A percentile compares a stretch with the other conserved stretches of the same genome.
These are phyloP conservation scores for Harpalus rufipes DNA, from an alignment of 2,888 invertebrate species.

Conservation along the genomic window DNA sequence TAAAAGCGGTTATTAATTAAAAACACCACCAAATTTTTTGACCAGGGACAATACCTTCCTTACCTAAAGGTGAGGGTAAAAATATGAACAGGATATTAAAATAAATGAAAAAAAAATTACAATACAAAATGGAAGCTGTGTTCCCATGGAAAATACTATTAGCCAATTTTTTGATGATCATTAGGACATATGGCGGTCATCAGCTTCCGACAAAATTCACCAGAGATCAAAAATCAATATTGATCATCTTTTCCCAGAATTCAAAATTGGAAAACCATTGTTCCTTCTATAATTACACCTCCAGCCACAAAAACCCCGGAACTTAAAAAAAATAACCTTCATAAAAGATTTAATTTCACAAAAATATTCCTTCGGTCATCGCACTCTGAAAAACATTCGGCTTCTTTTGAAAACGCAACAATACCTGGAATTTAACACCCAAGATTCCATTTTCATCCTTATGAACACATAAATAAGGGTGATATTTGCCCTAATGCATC, in stretches of 20 bases:
- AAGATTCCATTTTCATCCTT: background rate
- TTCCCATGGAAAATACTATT: slow-evolving; percentile 1
- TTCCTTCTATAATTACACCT: slow-evolving; percentile 48
- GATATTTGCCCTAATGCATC: background rate
- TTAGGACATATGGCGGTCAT: slow-evolving; percentile 15
- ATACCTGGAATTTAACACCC: slow-evolving; percentile 36
- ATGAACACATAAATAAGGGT: background rate
- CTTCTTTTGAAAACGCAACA: slow-evolving; percentile 37
- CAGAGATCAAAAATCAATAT: slow-evolving; percentile 23
- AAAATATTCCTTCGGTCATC: slow-evolving; percentile 13
- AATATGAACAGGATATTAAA: no score
- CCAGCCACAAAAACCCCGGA: slow-evolving; percentile 27
- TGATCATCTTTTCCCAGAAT: slow-evolving; percentile 9
- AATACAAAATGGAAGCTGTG: background rate
- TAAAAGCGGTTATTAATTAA: no score
- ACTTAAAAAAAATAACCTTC: slow-evolving; percentile 39
- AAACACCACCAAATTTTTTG: no score
- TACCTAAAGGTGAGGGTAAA: no score
- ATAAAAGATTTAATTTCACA: slow-evolving; percentile 48
- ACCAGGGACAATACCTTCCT: no score
- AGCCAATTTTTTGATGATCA: background rate
- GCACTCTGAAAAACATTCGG: slow-evolving; percentile 11
- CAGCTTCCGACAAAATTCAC: slow-evolving; percentile 8
- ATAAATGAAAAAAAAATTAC: no score
- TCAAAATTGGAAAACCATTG: slow-evolving; percentile 14